These are phyloP conservation scores for Nyctibius grandis DNA, from an alignment of 2,797 vertebrate genomes.

Conservation along the genomic window DNA sequence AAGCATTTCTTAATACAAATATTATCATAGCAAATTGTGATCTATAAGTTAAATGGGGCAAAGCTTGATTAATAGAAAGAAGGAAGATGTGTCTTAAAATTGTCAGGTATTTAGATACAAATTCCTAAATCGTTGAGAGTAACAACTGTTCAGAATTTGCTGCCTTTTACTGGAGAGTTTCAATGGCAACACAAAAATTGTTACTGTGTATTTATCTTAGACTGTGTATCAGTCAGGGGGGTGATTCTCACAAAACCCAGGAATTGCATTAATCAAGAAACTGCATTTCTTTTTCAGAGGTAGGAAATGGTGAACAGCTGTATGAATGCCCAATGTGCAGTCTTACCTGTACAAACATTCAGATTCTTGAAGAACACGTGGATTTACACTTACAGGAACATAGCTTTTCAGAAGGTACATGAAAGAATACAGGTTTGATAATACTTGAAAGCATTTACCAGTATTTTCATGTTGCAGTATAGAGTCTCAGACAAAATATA, in stretches of 20 bases:
- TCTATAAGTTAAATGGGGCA: background rate
- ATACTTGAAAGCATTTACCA: background rate
- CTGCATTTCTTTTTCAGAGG: conserved; percentile 20
- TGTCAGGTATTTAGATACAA: background rate
- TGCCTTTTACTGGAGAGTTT: background rate
- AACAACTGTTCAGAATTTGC: background rate
- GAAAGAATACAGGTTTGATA: background rate
- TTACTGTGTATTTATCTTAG: background rate
- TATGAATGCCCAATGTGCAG: conserved; percentile 87
- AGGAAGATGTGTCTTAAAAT: background rate
- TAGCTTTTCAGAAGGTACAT: conserved; percentile 69
- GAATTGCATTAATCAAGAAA: background rate
- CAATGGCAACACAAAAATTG: background rate
- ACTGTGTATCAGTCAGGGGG: accelerated
- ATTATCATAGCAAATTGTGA: background rate
- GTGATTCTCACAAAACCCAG: background rate
- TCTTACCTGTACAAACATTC: conserved; percentile 74
- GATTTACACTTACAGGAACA: conserved; percentile 78
- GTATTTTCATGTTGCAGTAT: background rate
- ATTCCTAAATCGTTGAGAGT: background rate
- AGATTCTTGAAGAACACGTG: conserved; percentile 77
- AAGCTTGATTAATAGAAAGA: background rate
- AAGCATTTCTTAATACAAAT: background rate
- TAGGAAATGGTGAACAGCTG: conserved; percentile 28
- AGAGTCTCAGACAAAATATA: background rate